Evolutionary conservation across 2,888 invertebrate genomes (phyloP), one percentile per base, ranked within the genome.

Genomic region (Chymomyza caudatula): DNA sequence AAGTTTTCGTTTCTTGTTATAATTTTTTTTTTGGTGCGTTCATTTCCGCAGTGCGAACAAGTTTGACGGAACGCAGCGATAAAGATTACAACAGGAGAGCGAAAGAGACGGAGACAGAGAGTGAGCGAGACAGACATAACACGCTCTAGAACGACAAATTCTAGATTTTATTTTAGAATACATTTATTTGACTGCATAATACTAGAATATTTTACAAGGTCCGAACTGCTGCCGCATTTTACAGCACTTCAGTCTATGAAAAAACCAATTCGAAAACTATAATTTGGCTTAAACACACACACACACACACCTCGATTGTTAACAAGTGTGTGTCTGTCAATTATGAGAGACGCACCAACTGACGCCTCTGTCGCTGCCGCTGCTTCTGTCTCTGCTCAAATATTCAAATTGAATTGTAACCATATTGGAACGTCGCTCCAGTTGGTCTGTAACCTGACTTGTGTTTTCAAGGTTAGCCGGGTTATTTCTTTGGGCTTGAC

Each of bases 401-500:
- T 82, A 82, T 82, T 82, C 66, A 82, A 85, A 85, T 80, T 73
- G 74, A 83, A 74, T 69, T 73, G 75, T 82, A 83, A 83, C 15
- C 53, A 52, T 60, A 52, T 29, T 37, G 51, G 22, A 37, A 37
- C 29, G 29, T 37, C 29, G 29, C 29, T 37, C 29, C 29, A 37
- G 29, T 37, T 37, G 29, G 29, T 37, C 20, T 53, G 55, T 60
- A 61, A 61, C 20, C 19, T 20, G 37, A 61, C 61, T 61, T 44
- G 54, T 61, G 61, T 44, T 55, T 61, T 55, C 53, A 61, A 61
- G 61, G 61, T 61, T 43, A 61, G 43, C 20, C 56, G 17, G 15
- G 29, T n/a, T 60, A 20, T 6, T 13, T 25, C 15, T 54, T n/a
- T 53, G 22, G 22, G 17, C 23, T 47, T 58, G 57, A 58, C 57